phyloP scores from a whole-genome alignment of 2,888 invertebrate species.

The Tortricodes alternella region DNA sequence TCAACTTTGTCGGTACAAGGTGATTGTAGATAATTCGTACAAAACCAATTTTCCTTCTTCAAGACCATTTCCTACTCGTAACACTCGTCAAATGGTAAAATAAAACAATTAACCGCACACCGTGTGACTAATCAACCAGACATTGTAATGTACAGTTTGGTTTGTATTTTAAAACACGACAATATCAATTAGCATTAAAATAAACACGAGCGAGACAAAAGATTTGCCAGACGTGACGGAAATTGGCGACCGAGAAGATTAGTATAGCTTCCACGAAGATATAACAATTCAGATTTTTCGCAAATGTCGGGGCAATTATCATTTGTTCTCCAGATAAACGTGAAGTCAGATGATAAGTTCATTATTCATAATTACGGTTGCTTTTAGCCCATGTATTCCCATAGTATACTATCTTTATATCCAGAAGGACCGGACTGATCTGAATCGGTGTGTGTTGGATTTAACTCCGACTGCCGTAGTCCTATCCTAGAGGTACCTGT shows the following conservation, averaged over 20 bases:
- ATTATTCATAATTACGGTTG: too few relatives aligned
- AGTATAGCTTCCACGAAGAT: constrained; percentile 1
- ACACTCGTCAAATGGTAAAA: neutral
- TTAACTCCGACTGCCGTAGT: too few relatives aligned
- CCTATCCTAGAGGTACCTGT: too few relatives aligned
- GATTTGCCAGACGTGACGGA: neutral
- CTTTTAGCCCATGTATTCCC: too few relatives aligned
- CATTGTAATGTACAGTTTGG: neutral
- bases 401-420: too few relatives aligned
- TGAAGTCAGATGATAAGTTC: neutral
- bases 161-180: constrained; percentile 10
- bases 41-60: constrained; percentile 10
- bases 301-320: neutral
- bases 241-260: neutral
- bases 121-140: constrained; percentile 11
- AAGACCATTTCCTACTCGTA: constrained; percentile 20
- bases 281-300: neutral
- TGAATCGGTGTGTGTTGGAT: too few relatives aligned
- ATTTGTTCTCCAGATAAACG: neutral
- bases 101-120: neutral
- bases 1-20: neutral
- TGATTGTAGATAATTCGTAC: neutral
- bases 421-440: too few relatives aligned
- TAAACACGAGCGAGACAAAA: constrained; percentile 10
- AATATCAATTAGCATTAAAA: constrained; percentile 26